These are phyloP conservation scores for Nephila pilipes DNA, from an alignment of 1,140 invertebrate genomes.

Conservation along the genomic window DNA sequence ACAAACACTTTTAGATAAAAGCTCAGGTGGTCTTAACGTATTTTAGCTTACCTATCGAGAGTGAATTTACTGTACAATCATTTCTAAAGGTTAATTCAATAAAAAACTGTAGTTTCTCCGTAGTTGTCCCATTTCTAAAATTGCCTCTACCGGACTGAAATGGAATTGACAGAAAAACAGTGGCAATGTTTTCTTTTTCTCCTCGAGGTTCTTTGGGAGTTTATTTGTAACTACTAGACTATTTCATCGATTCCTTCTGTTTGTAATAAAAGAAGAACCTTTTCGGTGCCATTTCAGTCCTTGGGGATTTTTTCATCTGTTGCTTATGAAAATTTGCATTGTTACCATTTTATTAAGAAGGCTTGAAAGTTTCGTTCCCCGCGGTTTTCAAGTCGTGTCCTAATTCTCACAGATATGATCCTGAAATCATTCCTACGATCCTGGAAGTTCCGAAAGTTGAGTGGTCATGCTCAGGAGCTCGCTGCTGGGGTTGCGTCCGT, in stretches of 20 bases:
- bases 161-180: constrained; percentile 1
- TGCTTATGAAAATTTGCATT: background rate
- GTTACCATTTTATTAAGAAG: background rate
- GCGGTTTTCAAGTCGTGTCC: too few relatives aligned
- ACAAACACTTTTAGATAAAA: background rate
- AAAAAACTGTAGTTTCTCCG: background rate
- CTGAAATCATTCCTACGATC: too few relatives aligned
- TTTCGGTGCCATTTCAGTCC: background rate
- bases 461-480: too few relatives aligned
- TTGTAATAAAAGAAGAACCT: background rate
- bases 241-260: background rate
- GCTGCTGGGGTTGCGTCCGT: too few relatives aligned
- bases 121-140: constrained; percentile 18
- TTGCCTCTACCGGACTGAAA: background rate
- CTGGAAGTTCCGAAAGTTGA: too few relatives aligned
- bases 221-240: background rate
- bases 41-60: background rate
- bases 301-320: background rate
- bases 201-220: background rate
- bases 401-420: too few relatives aligned
- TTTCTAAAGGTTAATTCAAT: constrained; percentile 31
- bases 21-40: background rate
- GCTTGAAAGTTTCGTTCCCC: too few relatives aligned
- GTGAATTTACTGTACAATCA: background rate
- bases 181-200: background rate